Conservation (phyloP, 2,113 vertebrate species). For the Labeo catla region DNA sequence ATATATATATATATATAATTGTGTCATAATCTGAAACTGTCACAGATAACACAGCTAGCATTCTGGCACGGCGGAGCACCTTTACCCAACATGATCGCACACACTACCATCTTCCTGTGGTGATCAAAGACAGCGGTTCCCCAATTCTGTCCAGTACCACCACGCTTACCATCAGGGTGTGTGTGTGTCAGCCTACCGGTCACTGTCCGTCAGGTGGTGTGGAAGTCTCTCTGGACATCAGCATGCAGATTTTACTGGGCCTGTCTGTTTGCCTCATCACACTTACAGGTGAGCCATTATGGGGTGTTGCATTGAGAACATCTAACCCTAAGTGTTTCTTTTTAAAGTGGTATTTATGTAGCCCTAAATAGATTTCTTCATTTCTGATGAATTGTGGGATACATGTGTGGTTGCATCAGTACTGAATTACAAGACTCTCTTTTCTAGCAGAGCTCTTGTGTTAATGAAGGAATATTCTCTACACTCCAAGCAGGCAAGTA, state of each 20-base stretch:
- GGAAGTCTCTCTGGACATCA: constrained; percentile 79
- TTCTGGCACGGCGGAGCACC: constrained; percentile 81
- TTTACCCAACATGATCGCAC: constrained; percentile 82
- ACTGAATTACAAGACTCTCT: constrained; percentile 46
- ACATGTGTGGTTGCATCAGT: not conserved
- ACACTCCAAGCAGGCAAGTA: constrained; percentile 72
- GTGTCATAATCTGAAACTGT: constrained; percentile 29
- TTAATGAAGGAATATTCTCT: constrained; percentile 62
- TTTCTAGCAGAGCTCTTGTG: constrained; percentile 70
- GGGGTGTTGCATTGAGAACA: not conserved
- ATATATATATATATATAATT: not conserved
- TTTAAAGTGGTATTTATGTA: not conserved
- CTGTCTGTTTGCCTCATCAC: constrained; percentile 78
- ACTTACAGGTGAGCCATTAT: constrained; percentile 81
- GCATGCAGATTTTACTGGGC: constrained; percentile 79
- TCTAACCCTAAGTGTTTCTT: not conserved
- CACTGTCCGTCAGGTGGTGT: constrained; percentile 75
- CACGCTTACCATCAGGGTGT: constrained; percentile 86
- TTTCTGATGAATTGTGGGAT: not conserved
- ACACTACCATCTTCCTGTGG: constrained; percentile 80
- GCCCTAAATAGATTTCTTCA: not conserved
- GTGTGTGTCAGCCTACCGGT: constrained; percentile 80
- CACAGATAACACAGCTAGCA: constrained; percentile 90
- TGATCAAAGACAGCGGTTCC: constrained; percentile 86
- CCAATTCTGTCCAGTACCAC: constrained; percentile 85